Percentiles rank a stretch among this genome's conserved stretches.
Evolutionary conservation across 2,888 invertebrate species (phyloP).

Genomic region (Isotomurus palustris): DNA sequence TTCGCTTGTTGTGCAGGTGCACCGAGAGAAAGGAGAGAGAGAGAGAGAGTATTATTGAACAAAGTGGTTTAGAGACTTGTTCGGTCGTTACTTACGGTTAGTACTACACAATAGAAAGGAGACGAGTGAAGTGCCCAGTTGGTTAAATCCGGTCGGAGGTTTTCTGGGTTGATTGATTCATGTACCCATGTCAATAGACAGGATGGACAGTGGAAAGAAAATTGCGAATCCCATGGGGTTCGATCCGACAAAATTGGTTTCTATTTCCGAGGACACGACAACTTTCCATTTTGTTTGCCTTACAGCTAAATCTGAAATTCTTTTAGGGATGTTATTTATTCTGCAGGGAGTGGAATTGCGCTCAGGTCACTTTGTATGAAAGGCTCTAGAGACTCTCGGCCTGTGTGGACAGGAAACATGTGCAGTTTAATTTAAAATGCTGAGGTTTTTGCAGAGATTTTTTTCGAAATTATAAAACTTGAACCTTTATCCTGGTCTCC

Average conservation of each 20-base stretch:
- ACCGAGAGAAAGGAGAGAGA: no score
- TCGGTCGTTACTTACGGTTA: background rate
- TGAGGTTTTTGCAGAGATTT: no score
- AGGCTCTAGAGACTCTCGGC: background rate
- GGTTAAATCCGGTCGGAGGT: no score
- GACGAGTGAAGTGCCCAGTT: background rate
- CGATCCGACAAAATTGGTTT: conserved; percentile 11
- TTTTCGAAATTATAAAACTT: no score
- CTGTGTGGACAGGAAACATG: background rate
- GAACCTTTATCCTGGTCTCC: no score
- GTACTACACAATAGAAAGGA: background rate
- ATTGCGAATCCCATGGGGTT: conserved; percentile 7
- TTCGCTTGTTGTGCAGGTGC: no score
- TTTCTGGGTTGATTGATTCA: conserved; percentile 6
- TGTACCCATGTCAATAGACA: conserved; percentile 3
- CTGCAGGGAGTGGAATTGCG: background rate
- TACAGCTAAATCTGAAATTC: background rate
- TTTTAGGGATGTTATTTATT: background rate
- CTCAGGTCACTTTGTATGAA: background rate
- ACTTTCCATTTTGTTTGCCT: conserved; percentile 2
- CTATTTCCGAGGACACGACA: background rate
- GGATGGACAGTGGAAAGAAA: background rate
- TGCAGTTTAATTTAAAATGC: no score
- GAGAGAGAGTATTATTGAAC: background rate
- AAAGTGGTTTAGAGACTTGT: background rate